Conservation (phyloP, 1,140 invertebrate species). For the Danaus plexippus region DNA sequence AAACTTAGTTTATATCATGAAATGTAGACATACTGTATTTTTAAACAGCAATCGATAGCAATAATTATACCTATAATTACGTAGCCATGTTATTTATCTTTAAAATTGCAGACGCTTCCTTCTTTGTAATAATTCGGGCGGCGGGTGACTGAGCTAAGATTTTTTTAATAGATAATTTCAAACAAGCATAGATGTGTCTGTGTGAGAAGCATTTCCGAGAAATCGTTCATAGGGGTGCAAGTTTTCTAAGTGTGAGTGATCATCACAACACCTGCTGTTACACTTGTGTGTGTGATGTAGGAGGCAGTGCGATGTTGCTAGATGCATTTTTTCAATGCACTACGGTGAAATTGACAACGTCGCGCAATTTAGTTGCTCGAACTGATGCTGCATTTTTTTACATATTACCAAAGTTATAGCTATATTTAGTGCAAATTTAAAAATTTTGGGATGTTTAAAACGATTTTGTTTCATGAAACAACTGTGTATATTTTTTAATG, state of each 20-base stretch:
- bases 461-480: too few species aligned
- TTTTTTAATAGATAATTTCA: constrained; percentile 41
- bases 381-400: not conserved
- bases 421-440: too few species aligned
- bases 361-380: constrained; percentile 34
- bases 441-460: too few species aligned
- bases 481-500: too few species aligned
- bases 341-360: constrained; percentile 62
- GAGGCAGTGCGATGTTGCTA: constrained; percentile 50
- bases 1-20: too few species aligned
- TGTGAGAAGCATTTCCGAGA: constrained; percentile 34
- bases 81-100: too few species aligned
- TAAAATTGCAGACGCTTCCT: too few species aligned
- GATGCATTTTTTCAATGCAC: constrained; percentile 49
- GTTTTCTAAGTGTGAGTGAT: constrained; percentile 20
- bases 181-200: constrained; percentile 12
- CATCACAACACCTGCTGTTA: constrained; percentile 26
- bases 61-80: too few species aligned
- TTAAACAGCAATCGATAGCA: too few species aligned
- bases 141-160: constrained; percentile 27
- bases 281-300: constrained; percentile 33
- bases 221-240: constrained; percentile 25
- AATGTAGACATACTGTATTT: too few species aligned
- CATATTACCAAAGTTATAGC: too few species aligned
- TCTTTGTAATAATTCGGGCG: constrained; percentile 2